A percentile compares a stretch with the other conserved stretches of the same genome.
Conservation (phyloP, 2,888 invertebrate genomes). For the Eretmocerus hayati region DNA sequence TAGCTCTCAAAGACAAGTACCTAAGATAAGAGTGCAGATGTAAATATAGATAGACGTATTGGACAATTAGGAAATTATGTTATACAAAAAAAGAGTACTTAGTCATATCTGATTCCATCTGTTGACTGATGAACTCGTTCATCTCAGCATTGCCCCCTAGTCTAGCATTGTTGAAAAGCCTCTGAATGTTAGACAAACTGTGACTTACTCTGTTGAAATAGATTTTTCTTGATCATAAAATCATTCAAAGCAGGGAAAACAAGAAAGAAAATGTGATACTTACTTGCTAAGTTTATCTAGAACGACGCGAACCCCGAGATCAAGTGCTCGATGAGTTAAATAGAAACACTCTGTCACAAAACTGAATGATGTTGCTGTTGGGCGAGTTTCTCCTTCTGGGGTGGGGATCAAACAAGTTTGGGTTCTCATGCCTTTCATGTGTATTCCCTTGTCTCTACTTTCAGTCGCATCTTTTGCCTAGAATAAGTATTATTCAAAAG, state of each 20-base stretch:
- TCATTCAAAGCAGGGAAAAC: not conserved
- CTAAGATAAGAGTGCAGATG: constrained; percentile 43
- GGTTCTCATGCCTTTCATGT: constrained; percentile 60
- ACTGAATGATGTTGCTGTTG: constrained; percentile 58
- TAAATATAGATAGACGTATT: not conserved
- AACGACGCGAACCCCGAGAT: constrained; percentile 56
- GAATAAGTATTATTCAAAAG: constrained; percentile 21
- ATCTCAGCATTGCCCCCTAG: constrained; percentile 52
- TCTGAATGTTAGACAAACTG: constrained; percentile 65
- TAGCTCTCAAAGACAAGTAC: constrained; percentile 66
- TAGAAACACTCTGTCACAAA: constrained; percentile 91
- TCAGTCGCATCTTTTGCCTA: constrained; percentile 52
- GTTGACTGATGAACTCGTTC: constrained; percentile 56
- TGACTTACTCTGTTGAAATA: constrained; percentile 39
- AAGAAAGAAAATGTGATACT: not conserved
- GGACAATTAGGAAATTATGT: not conserved
- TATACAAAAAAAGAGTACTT: constrained; percentile 47
- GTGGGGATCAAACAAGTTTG: constrained; percentile 78
- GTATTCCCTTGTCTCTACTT: constrained; percentile 58
- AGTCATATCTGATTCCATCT: constrained; percentile 58
- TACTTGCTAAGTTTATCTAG: constrained; percentile 50
- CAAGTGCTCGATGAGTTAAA: constrained; percentile 79
- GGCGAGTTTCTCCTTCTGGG: constrained; percentile 52
- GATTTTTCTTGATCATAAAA: too few species aligned
- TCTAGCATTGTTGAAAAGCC: constrained; percentile 64